Evolutionary conservation across 2,888 invertebrate species (phyloP), one percentile per base, ranked within the genome.

Genomic region (Electrophaes corylata): DNA sequence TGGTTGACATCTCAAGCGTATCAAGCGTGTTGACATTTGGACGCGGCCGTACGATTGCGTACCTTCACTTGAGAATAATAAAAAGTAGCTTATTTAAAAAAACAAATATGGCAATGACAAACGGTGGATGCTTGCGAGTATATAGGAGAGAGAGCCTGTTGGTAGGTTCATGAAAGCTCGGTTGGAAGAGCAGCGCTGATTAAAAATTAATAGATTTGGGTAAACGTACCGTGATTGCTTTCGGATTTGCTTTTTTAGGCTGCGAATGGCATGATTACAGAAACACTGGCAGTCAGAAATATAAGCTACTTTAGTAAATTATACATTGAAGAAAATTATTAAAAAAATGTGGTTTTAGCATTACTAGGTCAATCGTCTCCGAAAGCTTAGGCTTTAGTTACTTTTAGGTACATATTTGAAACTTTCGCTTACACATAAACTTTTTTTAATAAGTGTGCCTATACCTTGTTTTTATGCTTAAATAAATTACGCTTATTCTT

Each of bases 141-240:
- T 37, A 16, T 37, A 37, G 37, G 16, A 16, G 14, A 8, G 16
- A 37, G 16, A 37, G 16, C 37, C 10, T 44, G n/a, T 12, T 26
- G 39, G 19, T 33, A 46, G 20, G 18, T 44, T 35, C 11, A 4
- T 12, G 33, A 33, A 46, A 8, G 26, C 40, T 41, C 33, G 31
- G 45, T 39, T 11, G 29, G 47, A 23, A 45, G 16, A 26, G 12
- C 31, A 12, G 31, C 11, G 31, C 46, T 57, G 46, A 51, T 57
- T 47, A 51, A 57, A 51, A 57, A 57, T 57, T 58, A 54, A 59
- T 46, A 54, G 54, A 41, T 59, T 59, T 45, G 29, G 54, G 54
- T 26, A 46, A 54, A 41, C 23, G 54, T 35, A 50, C 46, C 35
- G 40, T 41, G 54, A 54, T 59, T 57, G 57, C 52, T 51, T 52